Conservation (phyloP, 1,140 invertebrate species). For the Heterodera schachtii region DNA sequence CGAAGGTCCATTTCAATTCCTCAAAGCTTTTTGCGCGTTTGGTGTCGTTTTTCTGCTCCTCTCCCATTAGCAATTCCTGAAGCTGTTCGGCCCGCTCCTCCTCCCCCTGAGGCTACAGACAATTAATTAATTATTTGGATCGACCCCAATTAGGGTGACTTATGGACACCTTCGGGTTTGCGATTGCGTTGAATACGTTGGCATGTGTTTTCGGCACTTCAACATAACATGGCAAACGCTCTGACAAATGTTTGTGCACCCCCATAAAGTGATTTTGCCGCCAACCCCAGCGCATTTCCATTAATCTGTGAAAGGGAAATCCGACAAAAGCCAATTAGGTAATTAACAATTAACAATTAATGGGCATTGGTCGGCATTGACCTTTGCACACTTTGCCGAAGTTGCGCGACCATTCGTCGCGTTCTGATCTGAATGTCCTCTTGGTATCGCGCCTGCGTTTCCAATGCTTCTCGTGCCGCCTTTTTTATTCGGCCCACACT, state of each 20-base stretch:
- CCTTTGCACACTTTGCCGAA: conserved; percentile 47
- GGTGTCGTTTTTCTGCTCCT: conserved; percentile 4
- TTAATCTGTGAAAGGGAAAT: conserved; percentile 48
- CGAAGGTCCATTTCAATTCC: conserved; percentile 58
- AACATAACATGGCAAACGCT: conserved; percentile 47
- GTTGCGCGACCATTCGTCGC: conserved; percentile 52
- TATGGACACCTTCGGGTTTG: conserved; percentile 37
- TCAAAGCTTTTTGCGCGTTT: conserved; percentile 52
- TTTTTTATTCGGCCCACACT: conserved; percentile 55
- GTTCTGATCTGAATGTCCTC: conserved; percentile 63
- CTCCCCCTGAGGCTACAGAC: conserved; percentile 46
- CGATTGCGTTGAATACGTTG: conserved; percentile 53
- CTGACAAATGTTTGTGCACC: conserved; percentile 51
- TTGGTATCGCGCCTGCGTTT: conserved; percentile 63
- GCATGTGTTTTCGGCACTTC: conserved; percentile 52
- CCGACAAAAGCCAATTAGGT: background rate
- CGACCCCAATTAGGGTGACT: background rate
- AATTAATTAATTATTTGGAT: conserved; percentile 12
- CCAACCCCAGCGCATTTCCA: conserved; percentile 59
- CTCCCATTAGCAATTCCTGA: conserved; percentile 35
- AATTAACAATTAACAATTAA: background rate
- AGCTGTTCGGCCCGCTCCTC: conserved; percentile 47
- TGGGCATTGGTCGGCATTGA: too few species aligned
- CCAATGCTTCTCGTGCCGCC: conserved; percentile 58
- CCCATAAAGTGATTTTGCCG: conserved; percentile 55